Base-by-base conservation (phyloP, 2,797 vertebrate genomes). In the Prionace glauca region DNA sequence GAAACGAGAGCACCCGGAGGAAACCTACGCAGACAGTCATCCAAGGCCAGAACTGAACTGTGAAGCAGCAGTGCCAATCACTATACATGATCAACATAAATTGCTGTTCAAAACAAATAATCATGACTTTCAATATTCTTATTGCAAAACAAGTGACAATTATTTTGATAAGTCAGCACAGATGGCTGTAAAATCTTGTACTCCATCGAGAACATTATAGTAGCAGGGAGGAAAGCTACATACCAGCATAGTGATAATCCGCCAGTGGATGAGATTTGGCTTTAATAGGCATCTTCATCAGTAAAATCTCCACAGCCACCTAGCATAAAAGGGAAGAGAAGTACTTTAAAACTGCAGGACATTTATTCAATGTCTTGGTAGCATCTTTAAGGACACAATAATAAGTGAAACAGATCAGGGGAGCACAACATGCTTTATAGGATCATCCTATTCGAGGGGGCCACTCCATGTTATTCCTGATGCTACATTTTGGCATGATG, bases 231-330 rank as follows among this genome's bases (percentile, higher is more conserved):
- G 95, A 24, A 18, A 77, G 95, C 24, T 95, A 97, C 97, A 95
- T 97, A 98, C 98, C 98, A 0, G 98, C 98, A 69, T 98, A 98
- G 97, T 98, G 98, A 96, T 98, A 98, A 97, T 97, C 98, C 96
- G 97, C 97, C 96, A 98, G 96, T 96, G 97, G 97, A 96, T 98
- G 97, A 95, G 97, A 97, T 97, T 97, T 97, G 96, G 97, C 97
- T 97, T 97, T 98, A 96, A 96, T 96, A 32, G 97, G 97, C 95
- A 97, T 98, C 96, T 96, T 96, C 96, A 98, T 97, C 96, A 98
- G 98, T 96, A 98, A 97, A 97, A 97, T 98, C 96, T 98, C 98
- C 96, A 98, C 96, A 94, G 98, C 97, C 97, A 97, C 97, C 98
- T 98, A 96, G 32, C 12, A 62, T 22, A 84, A 96, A 95, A 96